Conservation (phyloP, 1,140 invertebrate species). For the Drosophila yakuba region DNA sequence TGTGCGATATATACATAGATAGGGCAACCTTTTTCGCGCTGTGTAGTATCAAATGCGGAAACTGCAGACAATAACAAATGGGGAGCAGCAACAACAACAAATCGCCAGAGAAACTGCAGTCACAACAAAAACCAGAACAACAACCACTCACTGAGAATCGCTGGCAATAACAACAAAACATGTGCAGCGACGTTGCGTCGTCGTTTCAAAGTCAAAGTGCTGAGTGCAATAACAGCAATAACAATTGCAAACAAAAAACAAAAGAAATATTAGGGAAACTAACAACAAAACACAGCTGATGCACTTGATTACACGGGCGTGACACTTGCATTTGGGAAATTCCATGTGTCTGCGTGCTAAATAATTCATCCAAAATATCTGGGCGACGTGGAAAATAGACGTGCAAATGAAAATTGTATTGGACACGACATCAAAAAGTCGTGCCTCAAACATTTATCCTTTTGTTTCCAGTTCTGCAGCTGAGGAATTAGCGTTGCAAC, state of each 20-base stretch:
- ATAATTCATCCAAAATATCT: conserved; percentile 18
- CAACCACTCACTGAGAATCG: conserved; percentile 4
- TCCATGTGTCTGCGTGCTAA: conserved; percentile 24
- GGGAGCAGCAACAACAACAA: conserved; percentile 6
- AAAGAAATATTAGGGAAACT: background rate
- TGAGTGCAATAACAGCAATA: conserved; percentile 35
- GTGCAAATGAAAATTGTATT: background rate
- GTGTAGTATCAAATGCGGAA: conserved; percentile 49
- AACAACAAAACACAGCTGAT: conserved; percentile 25
- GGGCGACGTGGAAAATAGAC: background rate
- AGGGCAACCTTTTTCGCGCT: background rate
- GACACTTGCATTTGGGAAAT: conserved; percentile 34
- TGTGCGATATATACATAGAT: background rate
- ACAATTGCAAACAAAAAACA: conserved; percentile 6
- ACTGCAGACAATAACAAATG: conserved; percentile 26
- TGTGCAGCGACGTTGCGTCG: conserved; percentile 16
- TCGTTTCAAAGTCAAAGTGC: conserved; percentile 43
- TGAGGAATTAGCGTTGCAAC: background rate
- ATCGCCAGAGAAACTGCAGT: background rate
- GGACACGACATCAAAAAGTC: background rate
- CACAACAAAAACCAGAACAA: conserved; percentile 16
- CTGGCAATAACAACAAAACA: conserved; percentile 7
- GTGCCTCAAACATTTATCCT: background rate
- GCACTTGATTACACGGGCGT: conserved; percentile 19
- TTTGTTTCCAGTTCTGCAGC: background rate